Base-by-base conservation (phyloP, 2,888 invertebrate species). In the Polydrusus pterygomalis region DNA sequence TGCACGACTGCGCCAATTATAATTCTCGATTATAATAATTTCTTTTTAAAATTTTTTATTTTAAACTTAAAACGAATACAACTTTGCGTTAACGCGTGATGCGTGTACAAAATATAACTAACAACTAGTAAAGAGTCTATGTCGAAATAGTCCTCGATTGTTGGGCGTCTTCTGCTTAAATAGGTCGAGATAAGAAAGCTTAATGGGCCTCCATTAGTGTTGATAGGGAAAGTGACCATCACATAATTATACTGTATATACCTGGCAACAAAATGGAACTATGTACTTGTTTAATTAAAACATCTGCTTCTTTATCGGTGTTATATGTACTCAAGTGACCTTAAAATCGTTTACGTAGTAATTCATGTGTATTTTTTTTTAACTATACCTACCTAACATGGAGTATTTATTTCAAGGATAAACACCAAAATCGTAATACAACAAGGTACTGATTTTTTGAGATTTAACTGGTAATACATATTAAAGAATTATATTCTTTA, bases 321-420 rank as follows among this genome's bases (percentile, higher is more conserved):
- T 49, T 17, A 49, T n/a, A 11, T 60, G 38, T 60, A 38, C 38
- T 18, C 34, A 60, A 38, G 11, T 18, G 10, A 60, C 58, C 38
- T 38, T 60, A 38, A 38, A 60, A 18, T 38, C 11, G 15, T 60
- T 40, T 34, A 2, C 34, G 7, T 54, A 25, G 54, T 25, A 54
- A 6, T n/a, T 30, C 54, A n/a, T 30, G n/a, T 54, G 25, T 54
- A n/a, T 54, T 54, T 49, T 15, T 2, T 34, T 15, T 56, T 30
- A 58, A 34, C 58, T 34, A 58, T 58, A 58, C n/a, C n/a, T 25
- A 25, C 58, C 38, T 60, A 60, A 60, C 5, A 34, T 38, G 58
- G 38, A 8, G 11, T 60, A 3, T 60, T 60, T 60, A 3, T 60
- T 60, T 60, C 58, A 60, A 60, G 58, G 58, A 38, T 9, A 60